phyloP scores from a whole-genome alignment of 2,888 invertebrate species.

The Rhynchonema sp. region DNA sequence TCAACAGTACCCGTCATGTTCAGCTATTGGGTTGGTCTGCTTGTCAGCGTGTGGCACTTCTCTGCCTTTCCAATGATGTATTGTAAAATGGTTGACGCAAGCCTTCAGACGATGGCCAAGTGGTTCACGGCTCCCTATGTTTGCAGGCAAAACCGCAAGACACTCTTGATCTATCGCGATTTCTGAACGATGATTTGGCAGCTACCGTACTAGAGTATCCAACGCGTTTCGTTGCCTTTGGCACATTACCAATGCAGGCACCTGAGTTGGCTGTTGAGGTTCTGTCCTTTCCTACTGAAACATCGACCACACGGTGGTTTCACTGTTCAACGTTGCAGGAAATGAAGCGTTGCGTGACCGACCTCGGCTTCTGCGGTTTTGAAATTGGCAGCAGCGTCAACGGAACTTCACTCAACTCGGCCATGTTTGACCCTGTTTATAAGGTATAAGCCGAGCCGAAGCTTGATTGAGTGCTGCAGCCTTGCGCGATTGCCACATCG shows the following conservation, averaged over 20 bases:
- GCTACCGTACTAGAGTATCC: conserved; percentile 32
- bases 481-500: no score
- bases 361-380: conserved; percentile 34
- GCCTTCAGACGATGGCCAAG: no score
- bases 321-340: no score
- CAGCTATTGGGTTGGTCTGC: conserved; percentile 39
- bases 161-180: conserved; percentile 33
- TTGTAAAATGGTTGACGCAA: no score
- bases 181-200: conserved; percentile 38
- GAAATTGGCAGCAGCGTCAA: conserved; percentile 41
- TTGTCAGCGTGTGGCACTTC: no score
- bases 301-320: not conserved
- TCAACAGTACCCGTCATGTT: conserved; percentile 43
- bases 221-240: conserved; percentile 35
- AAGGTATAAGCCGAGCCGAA: no score
- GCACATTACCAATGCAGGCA: conserved; percentile 39
- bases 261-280: conserved; percentile 34
- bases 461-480: no score
- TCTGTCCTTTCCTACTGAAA: not conserved
- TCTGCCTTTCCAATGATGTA: no score
- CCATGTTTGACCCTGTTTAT: conserved; percentile 35
- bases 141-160: conserved; percentile 37
- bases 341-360: conserved; percentile 33
- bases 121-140: no score
- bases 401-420: conserved; percentile 38